Percentiles rank a stretch among this genome's conserved stretches.
phyloP scores from a whole-genome alignment of 2,888 invertebrate genomes.

The Coelogynopora nodosa region DNA sequence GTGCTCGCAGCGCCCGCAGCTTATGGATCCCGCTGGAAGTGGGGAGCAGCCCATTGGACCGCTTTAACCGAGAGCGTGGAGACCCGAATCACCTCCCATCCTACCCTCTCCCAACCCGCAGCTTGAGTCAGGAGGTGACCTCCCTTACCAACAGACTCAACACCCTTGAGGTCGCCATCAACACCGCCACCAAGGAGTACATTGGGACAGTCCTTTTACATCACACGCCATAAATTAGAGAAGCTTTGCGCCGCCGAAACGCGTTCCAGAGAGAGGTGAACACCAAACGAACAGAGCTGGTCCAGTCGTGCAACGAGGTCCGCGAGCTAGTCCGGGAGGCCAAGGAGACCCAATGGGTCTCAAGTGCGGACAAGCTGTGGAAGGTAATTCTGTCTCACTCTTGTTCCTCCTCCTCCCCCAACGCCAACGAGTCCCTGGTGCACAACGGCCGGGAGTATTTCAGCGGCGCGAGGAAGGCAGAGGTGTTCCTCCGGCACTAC shows the following conservation, averaged over 20 bases:
- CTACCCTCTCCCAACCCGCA: neutral
- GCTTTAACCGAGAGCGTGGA: neutral
- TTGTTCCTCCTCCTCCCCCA: neutral
- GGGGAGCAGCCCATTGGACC: neutral
- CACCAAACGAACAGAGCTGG: neutral
- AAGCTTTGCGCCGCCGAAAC: neutral
- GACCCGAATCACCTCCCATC: neutral
- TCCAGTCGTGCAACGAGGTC: conserved; percentile 6
- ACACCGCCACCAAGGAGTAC: neutral
- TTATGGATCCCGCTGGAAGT: neutral
- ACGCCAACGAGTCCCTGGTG: neutral
- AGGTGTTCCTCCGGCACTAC: conserved; percentile 1
- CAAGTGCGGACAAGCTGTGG: neutral
- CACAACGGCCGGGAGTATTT: neutral
- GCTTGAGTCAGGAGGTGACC: neutral
- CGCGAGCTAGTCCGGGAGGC: conserved; percentile 11
- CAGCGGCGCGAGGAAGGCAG: neutral
- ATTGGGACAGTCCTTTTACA: neutral
- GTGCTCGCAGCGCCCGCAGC: neutral
- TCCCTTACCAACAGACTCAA: conserved; percentile 4
- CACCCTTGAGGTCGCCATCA: neutral
- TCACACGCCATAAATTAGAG: neutral
- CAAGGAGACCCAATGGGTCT: conserved; percentile 18
- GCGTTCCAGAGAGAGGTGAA: neutral
- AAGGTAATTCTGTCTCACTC: neutral